Evolutionary conservation across 2,888 invertebrate genomes (phyloP).

Genomic region (Cryptops parisi): DNA sequence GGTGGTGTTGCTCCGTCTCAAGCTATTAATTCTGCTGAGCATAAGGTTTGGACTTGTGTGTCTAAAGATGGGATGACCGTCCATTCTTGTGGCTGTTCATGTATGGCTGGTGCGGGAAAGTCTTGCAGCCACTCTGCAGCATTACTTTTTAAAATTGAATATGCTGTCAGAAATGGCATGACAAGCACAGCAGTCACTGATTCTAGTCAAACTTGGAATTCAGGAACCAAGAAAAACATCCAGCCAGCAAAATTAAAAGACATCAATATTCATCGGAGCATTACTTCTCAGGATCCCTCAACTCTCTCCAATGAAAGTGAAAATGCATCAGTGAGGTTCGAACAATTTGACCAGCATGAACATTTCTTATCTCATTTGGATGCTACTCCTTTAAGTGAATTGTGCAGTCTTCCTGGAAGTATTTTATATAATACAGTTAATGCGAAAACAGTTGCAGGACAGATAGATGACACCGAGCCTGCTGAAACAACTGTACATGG

Average conservation of each 20-base stretch:
- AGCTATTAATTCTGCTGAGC: not conserved
- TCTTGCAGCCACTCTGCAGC: not conserved
- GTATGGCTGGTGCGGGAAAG: slow-evolving; percentile 1
- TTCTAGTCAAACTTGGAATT: not conserved
- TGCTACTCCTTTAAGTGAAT: not conserved
- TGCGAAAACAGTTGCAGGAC: not conserved
- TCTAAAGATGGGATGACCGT: not conserved
- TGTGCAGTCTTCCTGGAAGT: not conserved
- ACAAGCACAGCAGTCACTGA: not conserved
- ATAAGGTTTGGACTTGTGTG: not conserved
- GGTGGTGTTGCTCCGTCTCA: not conserved
- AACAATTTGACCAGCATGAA: not conserved
- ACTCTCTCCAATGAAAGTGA: too few species aligned
- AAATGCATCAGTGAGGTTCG: not conserved
- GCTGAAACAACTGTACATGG: not conserved
- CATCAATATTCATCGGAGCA: too few species aligned
- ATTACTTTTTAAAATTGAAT: not conserved
- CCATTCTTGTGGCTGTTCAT: not conserved
- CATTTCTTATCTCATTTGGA: not conserved
- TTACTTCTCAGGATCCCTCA: too few species aligned
- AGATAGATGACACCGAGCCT: not conserved
- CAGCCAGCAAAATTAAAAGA: not conserved
- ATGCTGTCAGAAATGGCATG: not conserved
- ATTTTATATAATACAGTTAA: not conserved
- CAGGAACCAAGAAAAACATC: not conserved